Percentiles rank a stretch among this genome's conserved stretches.
Conservation (phyloP, 2,888 invertebrate species). For the Bembecia ichneumoniformis region DNA sequence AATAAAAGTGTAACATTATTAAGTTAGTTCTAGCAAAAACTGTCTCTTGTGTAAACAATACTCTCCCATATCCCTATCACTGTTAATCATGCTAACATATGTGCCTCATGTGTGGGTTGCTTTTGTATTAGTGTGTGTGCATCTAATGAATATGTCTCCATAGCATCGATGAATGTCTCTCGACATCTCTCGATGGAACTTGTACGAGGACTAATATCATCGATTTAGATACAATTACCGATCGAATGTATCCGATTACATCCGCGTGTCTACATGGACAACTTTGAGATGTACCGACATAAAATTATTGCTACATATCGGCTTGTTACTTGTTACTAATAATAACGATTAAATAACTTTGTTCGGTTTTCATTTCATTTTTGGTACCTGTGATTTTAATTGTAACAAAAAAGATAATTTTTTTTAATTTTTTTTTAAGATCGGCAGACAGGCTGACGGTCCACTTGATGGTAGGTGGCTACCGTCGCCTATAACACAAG, state of each 20-base stretch:
- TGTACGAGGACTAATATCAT: constrained; percentile 42
- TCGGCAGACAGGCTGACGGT: too few relatives aligned
- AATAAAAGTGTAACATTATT: too few relatives aligned
- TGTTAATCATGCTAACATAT: constrained; percentile 11
- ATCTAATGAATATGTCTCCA: constrained; percentile 53
- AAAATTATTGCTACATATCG: too few relatives aligned
- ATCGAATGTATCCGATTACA: constrained; percentile 43
- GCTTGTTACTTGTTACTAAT: too few relatives aligned
- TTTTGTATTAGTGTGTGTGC: constrained; percentile 24
- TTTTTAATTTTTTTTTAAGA: too few relatives aligned
- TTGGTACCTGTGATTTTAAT: too few relatives aligned
- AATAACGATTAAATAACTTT: too few relatives aligned
- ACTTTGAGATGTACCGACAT: constrained; percentile 5
- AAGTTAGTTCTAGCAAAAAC: constrained; percentile 5
- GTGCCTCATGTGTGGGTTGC: constrained; percentile 17
- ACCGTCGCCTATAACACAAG: too few relatives aligned
- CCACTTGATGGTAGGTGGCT: too few relatives aligned
- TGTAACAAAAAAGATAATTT: too few relatives aligned
- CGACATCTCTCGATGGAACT: constrained; percentile 25
- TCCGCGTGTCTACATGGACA: constrained; percentile 4
- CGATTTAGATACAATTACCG: constrained; percentile 56
- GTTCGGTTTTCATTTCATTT: too few relatives aligned
- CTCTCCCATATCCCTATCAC: background rate
- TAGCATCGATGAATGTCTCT: constrained; percentile 41
- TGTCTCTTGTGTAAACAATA: background rate